Evolutionary conservation across 2,113 vertebrate genomes (phyloP).

Genomic region (Coreoperca whiteheadi): DNA sequence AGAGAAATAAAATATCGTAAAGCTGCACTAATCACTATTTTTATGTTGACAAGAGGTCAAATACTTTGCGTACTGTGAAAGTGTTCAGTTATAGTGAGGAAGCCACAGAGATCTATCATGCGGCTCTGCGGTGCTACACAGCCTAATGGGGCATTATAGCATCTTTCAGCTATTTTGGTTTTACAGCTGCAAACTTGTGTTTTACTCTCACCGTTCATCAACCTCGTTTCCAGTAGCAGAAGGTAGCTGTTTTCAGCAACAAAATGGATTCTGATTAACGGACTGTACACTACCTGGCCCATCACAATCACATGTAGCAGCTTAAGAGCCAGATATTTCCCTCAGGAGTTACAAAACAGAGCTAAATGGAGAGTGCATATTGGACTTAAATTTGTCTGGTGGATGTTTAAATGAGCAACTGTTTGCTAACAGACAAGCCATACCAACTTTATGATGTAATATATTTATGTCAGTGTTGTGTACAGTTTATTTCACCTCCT

Average conservation of each 20-base stretch:
- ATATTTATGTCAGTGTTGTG: background rate
- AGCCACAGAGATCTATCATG: background rate
- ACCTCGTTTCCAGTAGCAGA: background rate
- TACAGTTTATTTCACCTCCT: too few species aligned
- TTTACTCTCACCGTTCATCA: background rate
- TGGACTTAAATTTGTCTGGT: too few species aligned
- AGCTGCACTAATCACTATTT: background rate
- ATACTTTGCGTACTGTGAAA: background rate
- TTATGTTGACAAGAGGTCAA: background rate
- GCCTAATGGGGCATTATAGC: background rate
- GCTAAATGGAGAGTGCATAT: background rate
- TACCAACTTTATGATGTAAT: background rate
- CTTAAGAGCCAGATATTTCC: background rate
- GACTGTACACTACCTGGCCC: background rate
- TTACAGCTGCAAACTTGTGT: background rate
- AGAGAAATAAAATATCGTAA: background rate
- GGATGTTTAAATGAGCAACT: background rate
- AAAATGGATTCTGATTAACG: background rate
- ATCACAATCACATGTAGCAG: background rate
- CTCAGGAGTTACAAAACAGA: background rate
- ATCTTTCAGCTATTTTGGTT: background rate
- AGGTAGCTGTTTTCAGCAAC: too few species aligned
- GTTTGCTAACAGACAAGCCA: background rate
- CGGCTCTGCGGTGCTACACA: background rate
- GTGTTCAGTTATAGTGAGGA: background rate